Base-by-base conservation (phyloP, 2,797 vertebrate genomes). In the Clarias platycephalus region DNA sequence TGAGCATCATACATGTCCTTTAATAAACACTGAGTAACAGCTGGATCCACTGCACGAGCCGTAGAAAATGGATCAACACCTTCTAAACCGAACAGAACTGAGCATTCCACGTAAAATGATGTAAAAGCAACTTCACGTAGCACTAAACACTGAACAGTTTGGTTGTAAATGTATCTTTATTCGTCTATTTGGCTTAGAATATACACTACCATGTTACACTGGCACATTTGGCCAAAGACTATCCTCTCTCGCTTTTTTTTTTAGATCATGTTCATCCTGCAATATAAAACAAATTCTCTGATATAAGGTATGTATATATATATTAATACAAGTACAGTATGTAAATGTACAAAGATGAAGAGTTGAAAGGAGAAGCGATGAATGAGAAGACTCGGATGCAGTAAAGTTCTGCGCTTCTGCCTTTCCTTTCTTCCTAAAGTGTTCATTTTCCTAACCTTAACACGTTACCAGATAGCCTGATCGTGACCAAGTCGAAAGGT, bases 341-440 rank as follows among this genome's bases (percentile, higher is more conserved):
- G 82, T 75, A 84, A 84, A 88, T 84, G 86, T 85, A 31, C 81
- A 87, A 87, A 72, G 66, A 53, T 75, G 31, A 84, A 81, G 83
- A 86, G 31, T 81, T 31, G 10, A n/a, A 82, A 44, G 55, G n/a
- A 84, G 9, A 86, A 75, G 64, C 31, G 20, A 34, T 40, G 40
- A 82, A 80, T 7, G 57, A 44, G 63, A 44, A 55, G 31, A 78
- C 63, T 22, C 78, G 28, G 58, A 44, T 79, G 10, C 60, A 66
- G 63, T 34, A 64, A 67, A 78, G 55, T 64, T 53, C 34, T 80
- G 55, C 68, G 76, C 79, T 85, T 81, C 67, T 28, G 55, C 49
- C 16, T 31, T n/a, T 68, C 57, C 16, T 71, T 16, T 3, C 64
- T 18, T 37, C 49, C 49, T 12, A 49, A 49, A 49, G 3, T 13